A percentile compares a stretch with the other conserved stretches of the same genome.
These are phyloP conservation scores for Myotis brandtii DNA, from an alignment of 2,113 vertebrate species.

Conservation along the genomic window DNA sequence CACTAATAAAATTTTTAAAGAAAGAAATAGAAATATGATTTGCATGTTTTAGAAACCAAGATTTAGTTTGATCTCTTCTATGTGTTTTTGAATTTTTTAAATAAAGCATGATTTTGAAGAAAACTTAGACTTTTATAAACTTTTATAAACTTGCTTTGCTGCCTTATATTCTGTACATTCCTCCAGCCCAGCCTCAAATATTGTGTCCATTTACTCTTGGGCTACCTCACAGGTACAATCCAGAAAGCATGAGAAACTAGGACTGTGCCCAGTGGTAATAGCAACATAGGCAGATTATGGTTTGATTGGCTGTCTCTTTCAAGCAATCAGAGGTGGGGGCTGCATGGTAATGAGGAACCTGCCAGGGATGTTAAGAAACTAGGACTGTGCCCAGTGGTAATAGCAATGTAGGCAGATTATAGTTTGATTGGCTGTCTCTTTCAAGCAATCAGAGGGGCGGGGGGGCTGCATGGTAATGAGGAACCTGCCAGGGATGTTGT, in stretches of 20 bases:
- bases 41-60: background rate
- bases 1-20: too few species aligned
- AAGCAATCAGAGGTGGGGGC: background rate
- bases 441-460: background rate
- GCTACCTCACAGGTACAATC: background rate
- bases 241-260: background rate
- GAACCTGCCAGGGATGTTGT: background rate
- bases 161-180: background rate
- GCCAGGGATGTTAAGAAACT: background rate
- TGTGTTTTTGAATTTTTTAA: background rate
- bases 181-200: accelerated
- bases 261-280: background rate
- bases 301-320: background rate
- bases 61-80: background rate
- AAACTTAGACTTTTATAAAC: background rate
- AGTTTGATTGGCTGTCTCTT: background rate
- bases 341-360: background rate
- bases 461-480: background rate
- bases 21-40: background rate
- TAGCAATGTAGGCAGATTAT: background rate
- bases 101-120: background rate
- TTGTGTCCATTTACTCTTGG: background rate
- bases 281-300: background rate
- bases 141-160: background rate
- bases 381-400: background rate